Evolutionary conservation across 2,888 invertebrate genomes (phyloP).

Genomic region (Erebia ligea): DNA sequence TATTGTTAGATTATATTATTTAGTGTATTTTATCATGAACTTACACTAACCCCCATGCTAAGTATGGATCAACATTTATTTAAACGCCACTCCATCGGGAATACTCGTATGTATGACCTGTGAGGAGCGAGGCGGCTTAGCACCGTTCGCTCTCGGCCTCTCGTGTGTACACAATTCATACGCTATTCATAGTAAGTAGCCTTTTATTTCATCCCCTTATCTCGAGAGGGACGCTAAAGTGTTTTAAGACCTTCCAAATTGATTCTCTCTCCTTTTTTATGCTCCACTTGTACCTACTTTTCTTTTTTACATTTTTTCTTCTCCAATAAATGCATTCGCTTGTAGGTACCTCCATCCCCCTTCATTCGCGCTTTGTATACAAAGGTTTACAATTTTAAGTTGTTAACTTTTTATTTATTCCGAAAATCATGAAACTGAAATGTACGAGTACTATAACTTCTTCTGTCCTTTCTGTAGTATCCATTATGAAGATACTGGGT

Average conservation of each 20-base stretch:
- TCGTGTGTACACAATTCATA: slow-evolving; percentile 27
- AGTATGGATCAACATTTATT: background rate
- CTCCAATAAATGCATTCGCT: background rate
- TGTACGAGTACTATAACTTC: too few relatives aligned
- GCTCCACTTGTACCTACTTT: slow-evolving; percentile 15
- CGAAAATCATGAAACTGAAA: background rate
- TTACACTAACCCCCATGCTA: background rate
- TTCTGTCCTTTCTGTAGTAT: too few relatives aligned
- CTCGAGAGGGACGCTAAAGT: slow-evolving; percentile 33
- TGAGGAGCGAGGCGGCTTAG: background rate
- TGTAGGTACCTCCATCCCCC: background rate
- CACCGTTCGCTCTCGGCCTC: background rate
- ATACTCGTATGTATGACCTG: background rate
- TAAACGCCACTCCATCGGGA: slow-evolving; percentile 7
- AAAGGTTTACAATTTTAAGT: background rate
- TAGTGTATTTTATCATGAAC: background rate
- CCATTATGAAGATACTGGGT: too few relatives aligned
- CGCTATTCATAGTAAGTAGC: slow-evolving; percentile 35
- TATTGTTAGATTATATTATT: background rate
- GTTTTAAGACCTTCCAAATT: slow-evolving; percentile 41
- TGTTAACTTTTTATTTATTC: background rate
- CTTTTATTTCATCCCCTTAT: slow-evolving; percentile 32
- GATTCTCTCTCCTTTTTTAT: slow-evolving; percentile 34
- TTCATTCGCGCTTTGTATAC: background rate
- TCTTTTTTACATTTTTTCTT: slow-evolving; percentile 13